Conservation (phyloP, 2,113 vertebrate species). For the Myrmecophaga tridactyla region DNA sequence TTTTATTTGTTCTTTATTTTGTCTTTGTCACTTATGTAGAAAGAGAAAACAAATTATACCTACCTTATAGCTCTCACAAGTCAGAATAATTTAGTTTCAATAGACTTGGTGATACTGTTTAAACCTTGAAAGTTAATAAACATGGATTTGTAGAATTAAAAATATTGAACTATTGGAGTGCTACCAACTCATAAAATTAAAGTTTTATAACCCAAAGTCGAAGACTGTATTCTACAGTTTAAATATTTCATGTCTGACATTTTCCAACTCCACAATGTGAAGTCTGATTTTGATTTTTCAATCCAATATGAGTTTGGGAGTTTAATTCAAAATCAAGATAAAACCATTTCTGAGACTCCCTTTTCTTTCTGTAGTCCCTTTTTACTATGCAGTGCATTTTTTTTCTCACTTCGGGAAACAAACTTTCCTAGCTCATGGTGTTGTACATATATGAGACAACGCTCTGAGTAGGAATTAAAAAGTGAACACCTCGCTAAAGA, state of each 20-base stretch:
- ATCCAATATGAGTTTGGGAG: slow-evolving; percentile 68
- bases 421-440: neutral
- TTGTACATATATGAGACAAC: neutral
- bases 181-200: slow-evolving; percentile 85
- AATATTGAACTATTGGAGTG: slow-evolving; percentile 84
- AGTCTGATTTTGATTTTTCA: slow-evolving; percentile 83
- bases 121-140: slow-evolving; percentile 88
- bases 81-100: slow-evolving; percentile 85
- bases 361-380: slow-evolving; percentile 25
- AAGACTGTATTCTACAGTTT: slow-evolving; percentile 82
- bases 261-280: slow-evolving; percentile 80
- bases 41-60: slow-evolving; percentile 83
- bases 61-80: slow-evolving; percentile 80
- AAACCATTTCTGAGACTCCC: slow-evolving; percentile 45
- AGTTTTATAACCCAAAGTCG: slow-evolving; percentile 85
- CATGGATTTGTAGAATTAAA: slow-evolving; percentile 89
- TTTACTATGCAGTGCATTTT: neutral
- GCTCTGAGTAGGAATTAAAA: neutral
- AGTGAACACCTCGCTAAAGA: neutral
- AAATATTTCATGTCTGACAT: slow-evolving; percentile 88
- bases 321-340: slow-evolving; percentile 77
- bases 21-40: slow-evolving; percentile 79
- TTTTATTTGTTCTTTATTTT: slow-evolving; percentile 83
- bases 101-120: slow-evolving; percentile 85
- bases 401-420: neutral